Percentiles rank a stretch among this genome's conserved stretches.
Conservation (phyloP, 2,797 vertebrate species). For the Kryptolebias ocellatus region DNA sequence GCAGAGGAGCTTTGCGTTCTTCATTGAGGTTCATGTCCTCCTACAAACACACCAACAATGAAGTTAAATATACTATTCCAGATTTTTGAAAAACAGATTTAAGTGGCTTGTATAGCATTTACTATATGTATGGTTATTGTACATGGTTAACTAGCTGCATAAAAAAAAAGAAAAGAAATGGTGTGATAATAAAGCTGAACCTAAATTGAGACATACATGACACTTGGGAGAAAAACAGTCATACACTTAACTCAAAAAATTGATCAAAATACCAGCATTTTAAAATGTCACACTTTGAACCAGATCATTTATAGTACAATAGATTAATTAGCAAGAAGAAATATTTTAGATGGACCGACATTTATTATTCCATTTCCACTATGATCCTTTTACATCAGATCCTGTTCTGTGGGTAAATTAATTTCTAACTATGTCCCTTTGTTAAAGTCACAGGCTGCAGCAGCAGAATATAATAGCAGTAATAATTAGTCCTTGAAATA, state of each 20-base stretch:
- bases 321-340: conserved; percentile 12
- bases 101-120: too few species aligned
- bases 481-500: conserved; percentile 67
- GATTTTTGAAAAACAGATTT: too few species aligned
- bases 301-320: conserved; percentile 7
- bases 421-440: conserved; percentile 35
- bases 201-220: not conserved
- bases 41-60: conserved; percentile 70
- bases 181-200: not conserved
- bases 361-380: conserved; percentile 14
- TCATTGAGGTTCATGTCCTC: conserved; percentile 99
- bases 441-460: conserved; percentile 36
- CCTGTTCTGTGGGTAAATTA: conserved; percentile 33
- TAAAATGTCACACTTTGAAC: conserved; percentile 17
- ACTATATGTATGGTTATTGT: not conserved
- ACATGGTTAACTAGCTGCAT: not conserved
- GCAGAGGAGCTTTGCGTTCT: conserved; percentile 94
- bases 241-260: not conserved
- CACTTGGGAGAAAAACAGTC: not conserved
- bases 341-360: conserved; percentile 15
- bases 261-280: conserved; percentile 6
- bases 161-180: not conserved
- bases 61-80: not conserved
- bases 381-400: conserved; percentile 26
- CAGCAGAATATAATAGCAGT: conserved; percentile 53